phyloP scores from a whole-genome alignment of 2,797 vertebrate genomes.

The Schizopygopsis malacanthus region DNA sequence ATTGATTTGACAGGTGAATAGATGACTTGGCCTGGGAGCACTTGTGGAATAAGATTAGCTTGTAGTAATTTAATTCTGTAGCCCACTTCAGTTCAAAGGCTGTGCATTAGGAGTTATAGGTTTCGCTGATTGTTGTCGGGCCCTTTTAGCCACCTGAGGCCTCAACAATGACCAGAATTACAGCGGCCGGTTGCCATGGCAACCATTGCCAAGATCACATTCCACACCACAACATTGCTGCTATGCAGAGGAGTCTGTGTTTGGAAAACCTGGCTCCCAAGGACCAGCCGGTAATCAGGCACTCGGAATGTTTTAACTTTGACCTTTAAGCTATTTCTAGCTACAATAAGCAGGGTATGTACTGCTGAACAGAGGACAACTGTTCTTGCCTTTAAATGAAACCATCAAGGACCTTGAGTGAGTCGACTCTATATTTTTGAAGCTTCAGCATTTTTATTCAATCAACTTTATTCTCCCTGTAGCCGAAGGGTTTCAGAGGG shows the following conservation, averaged over 20 bases:
- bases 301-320: slow-evolving; percentile 6
- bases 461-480: neutral
- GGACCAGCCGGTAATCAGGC: slow-evolving; percentile 18
- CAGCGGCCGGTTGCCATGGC: slow-evolving; percentile 33
- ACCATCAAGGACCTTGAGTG: slow-evolving; percentile 5
- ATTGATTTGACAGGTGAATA: slow-evolving; percentile 36
- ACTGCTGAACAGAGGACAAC: neutral
- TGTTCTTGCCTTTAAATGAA: neutral
- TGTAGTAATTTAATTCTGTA: slow-evolving; percentile 37
- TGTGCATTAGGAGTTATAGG: slow-evolving; percentile 44
- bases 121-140: slow-evolving; percentile 30
- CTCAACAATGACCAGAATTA: slow-evolving; percentile 46
- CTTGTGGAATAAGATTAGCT: slow-evolving; percentile 44
- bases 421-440: slow-evolving; percentile 4
- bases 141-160: slow-evolving; percentile 42
- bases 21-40: slow-evolving; percentile 2
- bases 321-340: neutral
- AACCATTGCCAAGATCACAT: slow-evolving; percentile 55
- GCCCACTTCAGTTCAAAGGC: slow-evolving; percentile 35
- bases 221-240: slow-evolving; percentile 46
- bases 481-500: neutral
- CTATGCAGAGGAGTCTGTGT: slow-evolving; percentile 12
- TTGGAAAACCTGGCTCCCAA: slow-evolving; percentile 17
- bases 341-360: neutral
- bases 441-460: slow-evolving; percentile 23